Conservation (phyloP, 2,797 vertebrate genomes). For the Cyclura pinguis region DNA sequence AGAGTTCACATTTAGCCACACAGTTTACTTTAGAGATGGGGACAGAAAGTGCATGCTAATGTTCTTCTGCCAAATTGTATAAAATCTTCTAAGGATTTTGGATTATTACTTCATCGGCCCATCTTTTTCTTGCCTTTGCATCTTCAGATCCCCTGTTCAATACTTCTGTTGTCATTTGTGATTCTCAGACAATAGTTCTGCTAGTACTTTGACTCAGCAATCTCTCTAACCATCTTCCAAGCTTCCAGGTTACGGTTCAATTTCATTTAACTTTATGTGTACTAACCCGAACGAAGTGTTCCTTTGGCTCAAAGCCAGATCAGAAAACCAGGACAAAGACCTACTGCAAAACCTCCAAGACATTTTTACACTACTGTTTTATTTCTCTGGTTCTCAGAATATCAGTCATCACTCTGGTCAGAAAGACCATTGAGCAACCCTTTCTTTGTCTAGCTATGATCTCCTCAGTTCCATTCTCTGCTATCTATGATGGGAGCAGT, state of each 20-base stretch:
- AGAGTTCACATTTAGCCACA: neutral
- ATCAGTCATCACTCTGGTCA: neutral
- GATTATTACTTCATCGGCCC: neutral
- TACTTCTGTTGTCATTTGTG: neutral
- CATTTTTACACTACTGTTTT: neutral
- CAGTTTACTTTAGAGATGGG: neutral
- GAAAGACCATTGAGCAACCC: neutral
- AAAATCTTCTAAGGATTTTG: neutral
- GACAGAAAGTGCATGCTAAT: neutral
- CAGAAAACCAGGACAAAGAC: neutral
- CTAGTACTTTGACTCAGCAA: neutral
- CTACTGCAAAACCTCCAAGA: neutral
- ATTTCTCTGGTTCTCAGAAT: neutral
- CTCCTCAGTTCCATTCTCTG: neutral
- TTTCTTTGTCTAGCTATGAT: neutral
- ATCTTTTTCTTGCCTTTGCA: neutral
- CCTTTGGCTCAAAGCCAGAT: neutral
- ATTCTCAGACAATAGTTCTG: neutral
- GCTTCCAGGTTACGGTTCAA: no score
- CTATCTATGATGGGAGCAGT: neutral
- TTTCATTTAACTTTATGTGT: neutral
- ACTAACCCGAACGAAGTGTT: neutral
- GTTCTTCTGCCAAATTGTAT: neutral
- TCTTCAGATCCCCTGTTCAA: neutral
- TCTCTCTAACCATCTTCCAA: no score